A percentile compares a stretch with the other conserved stretches of the same genome.
phyloP scores from a whole-genome alignment of 2,113 vertebrate genomes.

The Zosterops japonicus region DNA sequence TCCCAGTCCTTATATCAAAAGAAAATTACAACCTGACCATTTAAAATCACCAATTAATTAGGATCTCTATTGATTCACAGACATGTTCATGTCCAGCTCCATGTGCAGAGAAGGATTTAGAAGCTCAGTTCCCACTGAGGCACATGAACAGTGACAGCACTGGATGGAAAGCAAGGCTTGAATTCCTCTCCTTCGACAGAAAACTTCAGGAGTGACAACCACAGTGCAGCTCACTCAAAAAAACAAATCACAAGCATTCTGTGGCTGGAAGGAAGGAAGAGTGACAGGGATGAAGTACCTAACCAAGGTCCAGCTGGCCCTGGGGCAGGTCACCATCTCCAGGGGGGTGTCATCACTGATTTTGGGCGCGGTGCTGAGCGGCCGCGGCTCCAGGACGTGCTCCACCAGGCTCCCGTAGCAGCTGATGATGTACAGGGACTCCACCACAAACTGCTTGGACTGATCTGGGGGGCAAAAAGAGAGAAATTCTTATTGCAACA shows the following conservation, averaged over 20 bases:
- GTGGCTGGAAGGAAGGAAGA: not conserved
- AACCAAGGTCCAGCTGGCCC: slow-evolving; percentile 93
- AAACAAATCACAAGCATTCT: accelerated
- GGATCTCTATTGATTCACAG: not conserved
- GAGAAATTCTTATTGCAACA: not conserved
- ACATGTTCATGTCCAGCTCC: not conserved
- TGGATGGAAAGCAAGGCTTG: accelerated
- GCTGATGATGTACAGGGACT: slow-evolving; percentile 93
- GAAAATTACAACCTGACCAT: slow-evolving; percentile 2
- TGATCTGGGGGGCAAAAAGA: slow-evolving; percentile 80
- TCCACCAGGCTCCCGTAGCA: slow-evolving; percentile 96
- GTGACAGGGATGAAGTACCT: slow-evolving; percentile 75
- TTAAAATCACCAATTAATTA: slow-evolving; percentile 21
- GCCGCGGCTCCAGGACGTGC: slow-evolving; percentile 91
- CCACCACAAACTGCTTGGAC: slow-evolving; percentile 90
- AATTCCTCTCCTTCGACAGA: not conserved
- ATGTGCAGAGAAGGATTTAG: accelerated
- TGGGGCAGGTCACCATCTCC: slow-evolving; percentile 90
- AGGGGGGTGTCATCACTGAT: slow-evolving; percentile 94
- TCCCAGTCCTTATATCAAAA: not conserved
- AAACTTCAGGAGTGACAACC: not conserved
- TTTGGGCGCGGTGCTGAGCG: slow-evolving; percentile 89
- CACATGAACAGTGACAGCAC: not conserved
- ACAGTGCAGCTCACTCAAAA: not conserved
- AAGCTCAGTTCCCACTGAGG: not conserved